Evolutionary conservation across 1,140 invertebrate species (phyloP).

Genomic region (Odontomachus brunneus): DNA sequence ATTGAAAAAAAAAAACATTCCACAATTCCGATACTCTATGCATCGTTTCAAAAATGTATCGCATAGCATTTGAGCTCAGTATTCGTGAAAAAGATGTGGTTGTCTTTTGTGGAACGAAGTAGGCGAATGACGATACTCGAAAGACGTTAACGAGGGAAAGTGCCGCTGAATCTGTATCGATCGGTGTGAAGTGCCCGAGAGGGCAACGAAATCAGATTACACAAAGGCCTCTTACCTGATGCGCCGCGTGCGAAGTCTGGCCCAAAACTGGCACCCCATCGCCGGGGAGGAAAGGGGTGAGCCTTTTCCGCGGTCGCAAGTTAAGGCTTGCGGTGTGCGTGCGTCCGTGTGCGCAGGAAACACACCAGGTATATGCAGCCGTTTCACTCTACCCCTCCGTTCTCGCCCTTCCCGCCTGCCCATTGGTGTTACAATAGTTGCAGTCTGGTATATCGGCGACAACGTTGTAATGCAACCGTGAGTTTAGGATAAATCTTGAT

Average conservation of each 20-base stretch:
- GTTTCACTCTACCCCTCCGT: constrained; percentile 34
- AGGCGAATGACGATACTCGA: constrained; percentile 45
- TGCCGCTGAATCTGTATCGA: constrained; percentile 71
- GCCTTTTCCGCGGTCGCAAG: constrained; percentile 71
- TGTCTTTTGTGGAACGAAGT: constrained; percentile 22
- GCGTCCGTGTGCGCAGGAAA: constrained; percentile 25
- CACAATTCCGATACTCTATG: not conserved
- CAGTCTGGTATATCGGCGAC: constrained; percentile 33
- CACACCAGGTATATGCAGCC: constrained; percentile 63
- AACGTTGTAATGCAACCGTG: constrained; percentile 41
- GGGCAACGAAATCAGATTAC: constrained; percentile 79
- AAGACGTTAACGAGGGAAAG: constrained; percentile 73
- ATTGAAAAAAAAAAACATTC: not conserved
- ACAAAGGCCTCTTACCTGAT: constrained; percentile 80
- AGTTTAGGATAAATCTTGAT: constrained; percentile 58
- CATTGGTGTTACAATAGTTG: constrained; percentile 39
- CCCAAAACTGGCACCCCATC: constrained; percentile 82
- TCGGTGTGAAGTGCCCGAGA: constrained; percentile 67
- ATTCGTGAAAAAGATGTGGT: constrained; percentile 27
- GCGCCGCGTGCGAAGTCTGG: constrained; percentile 81
- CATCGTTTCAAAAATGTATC: not conserved
- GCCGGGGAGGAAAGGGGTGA: constrained; percentile 78
- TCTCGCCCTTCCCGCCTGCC: constrained; percentile 6
- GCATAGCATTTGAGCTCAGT: not conserved
- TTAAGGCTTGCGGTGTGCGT: constrained; percentile 23